Conservation (phyloP, 2,797 vertebrate genomes). For the Macropus fuliginosus region DNA sequence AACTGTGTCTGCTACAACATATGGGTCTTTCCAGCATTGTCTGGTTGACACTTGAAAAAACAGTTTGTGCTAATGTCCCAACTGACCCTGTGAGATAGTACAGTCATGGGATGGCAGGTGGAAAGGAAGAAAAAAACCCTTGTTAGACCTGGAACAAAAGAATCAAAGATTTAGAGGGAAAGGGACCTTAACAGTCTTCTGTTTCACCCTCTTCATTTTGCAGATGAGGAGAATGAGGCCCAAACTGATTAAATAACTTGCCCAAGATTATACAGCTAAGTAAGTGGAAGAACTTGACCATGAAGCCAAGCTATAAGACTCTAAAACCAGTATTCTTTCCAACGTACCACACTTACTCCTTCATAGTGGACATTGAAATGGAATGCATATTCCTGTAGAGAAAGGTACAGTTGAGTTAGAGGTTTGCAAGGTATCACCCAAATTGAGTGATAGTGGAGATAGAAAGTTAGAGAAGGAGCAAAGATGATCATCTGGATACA, state of each 20-base stretch:
- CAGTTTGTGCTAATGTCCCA: background rate
- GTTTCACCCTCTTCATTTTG: background rate
- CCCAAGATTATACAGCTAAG: background rate
- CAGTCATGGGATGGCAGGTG: conserved; percentile 17
- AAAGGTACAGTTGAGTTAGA: background rate
- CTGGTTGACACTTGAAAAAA: conserved; percentile 69
- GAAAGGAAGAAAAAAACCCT: background rate
- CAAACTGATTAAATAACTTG: background rate
- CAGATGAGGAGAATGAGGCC: background rate
- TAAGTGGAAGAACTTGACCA: conserved; percentile 14
- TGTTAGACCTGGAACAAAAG: background rate
- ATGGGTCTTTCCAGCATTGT: conserved; percentile 77
- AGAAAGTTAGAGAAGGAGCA: conserved; percentile 12
- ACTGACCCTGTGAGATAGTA: conserved; percentile 2
- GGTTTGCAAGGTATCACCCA: background rate
- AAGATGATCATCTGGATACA: background rate
- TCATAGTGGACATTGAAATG: background rate
- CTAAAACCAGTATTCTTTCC: background rate
- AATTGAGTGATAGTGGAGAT: background rate
- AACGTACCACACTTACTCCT: background rate
- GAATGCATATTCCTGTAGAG: background rate
- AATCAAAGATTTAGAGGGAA: background rate
- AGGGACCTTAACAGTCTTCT: background rate
- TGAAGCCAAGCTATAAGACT: background rate
- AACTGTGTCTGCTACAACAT: conserved; percentile 74